A percentile compares a stretch with the other conserved stretches of the same genome.
Conservation (phyloP, 2,888 invertebrate genomes). For the Acanthoscelides obtectus region DNA sequence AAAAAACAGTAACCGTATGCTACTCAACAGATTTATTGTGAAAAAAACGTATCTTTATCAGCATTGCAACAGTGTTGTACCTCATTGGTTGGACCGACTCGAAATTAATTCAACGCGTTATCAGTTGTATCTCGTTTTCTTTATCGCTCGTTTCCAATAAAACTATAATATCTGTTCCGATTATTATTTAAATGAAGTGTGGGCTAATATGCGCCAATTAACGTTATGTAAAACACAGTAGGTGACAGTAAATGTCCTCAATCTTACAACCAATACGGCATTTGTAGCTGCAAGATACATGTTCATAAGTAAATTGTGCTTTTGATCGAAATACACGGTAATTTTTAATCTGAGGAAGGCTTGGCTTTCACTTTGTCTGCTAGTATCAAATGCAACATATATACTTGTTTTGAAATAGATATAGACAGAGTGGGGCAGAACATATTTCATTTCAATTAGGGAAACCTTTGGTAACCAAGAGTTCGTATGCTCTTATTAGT, state of each 20-base stretch:
- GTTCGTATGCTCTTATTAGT: neutral
- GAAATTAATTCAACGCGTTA: neutral
- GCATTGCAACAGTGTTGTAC: no score
- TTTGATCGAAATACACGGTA: neutral
- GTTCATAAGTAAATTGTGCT: neutral
- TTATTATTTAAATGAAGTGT: neutral
- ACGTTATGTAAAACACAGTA: neutral
- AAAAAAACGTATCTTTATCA: no score
- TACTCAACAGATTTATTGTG: no score
- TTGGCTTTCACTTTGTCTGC: neutral
- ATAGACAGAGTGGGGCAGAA: neutral
- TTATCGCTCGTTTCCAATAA: neutral
- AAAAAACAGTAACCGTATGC: no score
- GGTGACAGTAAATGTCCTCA: neutral
- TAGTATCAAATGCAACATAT: neutral
- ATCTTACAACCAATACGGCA: neutral
- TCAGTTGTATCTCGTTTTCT: neutral
- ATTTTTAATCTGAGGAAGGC: neutral
- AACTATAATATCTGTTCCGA: neutral
- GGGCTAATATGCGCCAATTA: neutral
- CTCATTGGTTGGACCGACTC: no score
- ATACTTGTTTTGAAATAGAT: neutral
- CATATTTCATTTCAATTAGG: neutral
- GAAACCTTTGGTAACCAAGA: neutral
- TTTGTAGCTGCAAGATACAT: neutral